These are phyloP conservation scores for Danio aesculapii DNA, from an alignment of 2,797 vertebrate species.

Conservation along the genomic window DNA sequence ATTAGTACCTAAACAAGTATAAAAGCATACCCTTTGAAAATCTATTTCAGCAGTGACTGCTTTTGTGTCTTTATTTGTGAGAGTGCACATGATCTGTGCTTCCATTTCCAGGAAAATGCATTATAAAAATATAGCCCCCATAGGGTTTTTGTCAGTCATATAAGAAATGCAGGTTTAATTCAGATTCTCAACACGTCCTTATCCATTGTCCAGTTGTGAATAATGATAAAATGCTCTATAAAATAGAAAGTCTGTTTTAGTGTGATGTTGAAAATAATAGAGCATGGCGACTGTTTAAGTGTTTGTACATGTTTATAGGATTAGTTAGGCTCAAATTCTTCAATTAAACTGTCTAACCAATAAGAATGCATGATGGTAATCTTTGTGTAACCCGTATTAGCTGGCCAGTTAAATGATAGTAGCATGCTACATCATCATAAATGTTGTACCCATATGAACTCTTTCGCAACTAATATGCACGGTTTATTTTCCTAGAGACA, in stretches of 20 bases:
- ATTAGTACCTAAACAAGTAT: too few species aligned
- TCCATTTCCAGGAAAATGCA: background rate
- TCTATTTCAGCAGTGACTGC: too few species aligned
- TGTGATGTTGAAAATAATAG: background rate
- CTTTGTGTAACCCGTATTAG: background rate
- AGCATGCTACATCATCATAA: background rate
- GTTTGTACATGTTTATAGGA: too few species aligned
- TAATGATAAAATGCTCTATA: background rate
- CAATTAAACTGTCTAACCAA: too few species aligned
- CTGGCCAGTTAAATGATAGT: background rate
- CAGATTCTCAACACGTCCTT: background rate
- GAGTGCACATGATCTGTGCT: too few species aligned
- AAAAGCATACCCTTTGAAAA: too few species aligned
- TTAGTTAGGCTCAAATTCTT: too few species aligned
- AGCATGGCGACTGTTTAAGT: background rate
- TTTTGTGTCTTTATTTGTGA: too few species aligned
- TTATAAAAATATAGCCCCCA: background rate
- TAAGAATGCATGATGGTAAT: background rate
- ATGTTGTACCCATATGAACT: background rate
- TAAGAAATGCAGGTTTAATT: background rate
- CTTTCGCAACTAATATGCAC: background rate
- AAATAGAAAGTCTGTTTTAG: background rate
- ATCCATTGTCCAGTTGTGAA: background rate
- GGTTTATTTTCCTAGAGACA: background rate
- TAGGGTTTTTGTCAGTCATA: background rate